These are phyloP conservation scores for Mus pahari DNA, from an alignment of 2,113 vertebrate genomes.

Conservation along the genomic window DNA sequence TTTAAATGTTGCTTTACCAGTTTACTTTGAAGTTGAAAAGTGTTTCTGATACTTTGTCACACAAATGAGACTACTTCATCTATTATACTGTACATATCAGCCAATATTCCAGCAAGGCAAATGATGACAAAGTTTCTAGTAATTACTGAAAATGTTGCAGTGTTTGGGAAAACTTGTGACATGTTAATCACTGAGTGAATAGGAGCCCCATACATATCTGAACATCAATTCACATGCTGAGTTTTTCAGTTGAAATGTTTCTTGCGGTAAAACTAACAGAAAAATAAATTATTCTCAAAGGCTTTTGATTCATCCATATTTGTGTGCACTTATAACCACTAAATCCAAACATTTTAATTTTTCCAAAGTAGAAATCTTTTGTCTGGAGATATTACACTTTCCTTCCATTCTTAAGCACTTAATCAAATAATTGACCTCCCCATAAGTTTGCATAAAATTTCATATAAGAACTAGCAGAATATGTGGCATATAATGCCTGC, in stretches of 20 bases:
- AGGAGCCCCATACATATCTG: neutral
- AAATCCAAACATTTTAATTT: neutral
- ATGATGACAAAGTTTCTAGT: neutral
- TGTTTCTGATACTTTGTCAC: neutral
- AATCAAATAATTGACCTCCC: neutral
- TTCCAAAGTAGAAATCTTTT: neutral
- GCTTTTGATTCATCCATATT: neutral
- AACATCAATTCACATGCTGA: neutral
- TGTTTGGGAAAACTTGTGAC: neutral
- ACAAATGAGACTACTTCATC: neutral
- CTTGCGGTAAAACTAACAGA: neutral
- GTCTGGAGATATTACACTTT: neutral
- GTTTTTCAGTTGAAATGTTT: neutral
- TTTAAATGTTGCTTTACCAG: neutral
- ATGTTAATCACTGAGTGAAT: neutral
- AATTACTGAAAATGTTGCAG: neutral
- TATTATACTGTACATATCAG: neutral
- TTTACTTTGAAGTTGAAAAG: neutral
- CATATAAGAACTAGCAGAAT: neutral
- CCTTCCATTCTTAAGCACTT: rapidly evolving
- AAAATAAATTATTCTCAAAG: neutral
- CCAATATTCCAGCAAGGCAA: neutral
- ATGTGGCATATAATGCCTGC: neutral
- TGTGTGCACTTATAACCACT: neutral
- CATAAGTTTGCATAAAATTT: neutral